Evolutionary conservation across 2,113 vertebrate species (phyloP).

Genomic region (Uropsilus gracilis): DNA sequence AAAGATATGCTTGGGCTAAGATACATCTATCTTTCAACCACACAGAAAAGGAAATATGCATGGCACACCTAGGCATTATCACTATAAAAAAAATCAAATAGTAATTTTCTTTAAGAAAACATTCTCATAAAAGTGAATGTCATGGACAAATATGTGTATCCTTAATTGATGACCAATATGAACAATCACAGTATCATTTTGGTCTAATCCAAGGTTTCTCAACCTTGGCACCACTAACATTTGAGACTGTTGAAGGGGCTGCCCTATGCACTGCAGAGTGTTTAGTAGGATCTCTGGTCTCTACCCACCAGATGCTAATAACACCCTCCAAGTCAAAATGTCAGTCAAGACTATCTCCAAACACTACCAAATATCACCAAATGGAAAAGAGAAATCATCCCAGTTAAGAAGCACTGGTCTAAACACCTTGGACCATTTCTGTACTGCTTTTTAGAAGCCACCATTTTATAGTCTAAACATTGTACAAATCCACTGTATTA

Average conservation of each 20-base stretch:
- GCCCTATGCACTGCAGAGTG: too few relatives aligned
- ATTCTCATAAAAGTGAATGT: background rate
- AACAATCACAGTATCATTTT: background rate
- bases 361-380: background rate
- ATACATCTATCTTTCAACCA: background rate
- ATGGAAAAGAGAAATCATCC: background rate
- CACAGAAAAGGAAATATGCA: background rate
- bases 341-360: background rate
- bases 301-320: background rate
- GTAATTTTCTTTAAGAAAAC: constrained; percentile 1
- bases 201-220: background rate
- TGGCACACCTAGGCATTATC: background rate
- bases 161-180: background rate
- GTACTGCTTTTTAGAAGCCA: background rate
- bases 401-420: background rate
- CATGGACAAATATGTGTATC: background rate
- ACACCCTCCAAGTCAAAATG: background rate
- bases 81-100: background rate
- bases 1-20: background rate
- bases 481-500: background rate
- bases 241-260: background rate
- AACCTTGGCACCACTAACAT: background rate
- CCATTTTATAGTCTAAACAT: background rate
- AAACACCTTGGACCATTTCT: background rate
- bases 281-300: background rate